Evolutionary conservation across 2,113 vertebrate genomes (phyloP), one percentile per base, ranked within the genome.

Genomic region (Clarias gariepinus): DNA sequence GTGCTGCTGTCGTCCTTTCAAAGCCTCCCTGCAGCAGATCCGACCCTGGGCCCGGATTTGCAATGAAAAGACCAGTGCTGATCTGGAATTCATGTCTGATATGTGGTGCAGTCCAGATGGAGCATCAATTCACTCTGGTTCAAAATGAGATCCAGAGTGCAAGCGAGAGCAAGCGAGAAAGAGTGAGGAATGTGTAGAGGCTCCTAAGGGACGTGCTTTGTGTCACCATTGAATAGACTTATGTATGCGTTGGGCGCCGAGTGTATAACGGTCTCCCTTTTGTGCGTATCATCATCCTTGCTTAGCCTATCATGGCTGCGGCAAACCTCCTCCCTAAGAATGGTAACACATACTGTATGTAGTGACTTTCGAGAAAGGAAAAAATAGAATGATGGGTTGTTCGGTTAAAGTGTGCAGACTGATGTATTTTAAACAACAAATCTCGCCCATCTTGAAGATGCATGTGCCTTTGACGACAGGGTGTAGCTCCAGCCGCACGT

Each of bases 221-320:
- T 87, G 85, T 79, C 58, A 23, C 28, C 23, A 16, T 16, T 69
- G 76, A 80, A 86, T 86, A 80, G 63, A 21, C 55, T 58, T 79
- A 69, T 80, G 52, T 41, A 58, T 86, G 47, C 28, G 2, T 53
- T 52, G 3, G 63, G 8, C 58, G 47, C 60, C 13, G 71, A 19
- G 84, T 36, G 74, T 79, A 41, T 79, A 78, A 30, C 21, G 60
- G n/a, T 81, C 33, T 61, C 79, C 63, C 79, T 61, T 28, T 60
- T 81, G 41, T 68, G 28, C 53, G 60, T 60, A 79, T 57, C 47
- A 68, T 81, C 15, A 82, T 82, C 28, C 79, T 9, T 11, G 9
- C 79, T 53, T 74, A 81, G 66, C 68, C 41, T 76, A 19, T 82
- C n/a, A 25, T 68, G 36, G 68, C 57, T 47, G 16, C 23, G 8